A percentile compares a stretch with the other conserved stretches of the same genome.
These are phyloP conservation scores for Pterostichus madidus DNA, from an alignment of 2,888 invertebrate species.

Conservation along the genomic window DNA sequence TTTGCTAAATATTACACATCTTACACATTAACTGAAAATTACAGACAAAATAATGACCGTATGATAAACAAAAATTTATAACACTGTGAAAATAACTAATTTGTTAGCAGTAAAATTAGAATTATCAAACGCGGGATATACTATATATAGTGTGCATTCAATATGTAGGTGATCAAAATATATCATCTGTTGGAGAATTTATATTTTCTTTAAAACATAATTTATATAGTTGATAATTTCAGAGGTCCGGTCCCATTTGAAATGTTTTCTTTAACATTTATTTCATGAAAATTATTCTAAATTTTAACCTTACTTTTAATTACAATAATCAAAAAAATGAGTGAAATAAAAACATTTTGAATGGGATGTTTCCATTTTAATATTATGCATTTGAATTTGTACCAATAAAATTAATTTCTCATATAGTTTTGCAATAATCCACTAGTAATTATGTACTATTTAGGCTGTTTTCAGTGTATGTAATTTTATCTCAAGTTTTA, in stretches of 20 bases:
- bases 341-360: slow-evolving; percentile 25
- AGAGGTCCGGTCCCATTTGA: slow-evolving; percentile 7
- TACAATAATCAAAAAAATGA: neutral
- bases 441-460: slow-evolving; percentile 35
- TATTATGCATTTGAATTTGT: slow-evolving; percentile 33
- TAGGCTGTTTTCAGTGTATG: slow-evolving; percentile 51
- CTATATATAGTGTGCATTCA: slow-evolving; percentile 53
- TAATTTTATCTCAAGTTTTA: slow-evolving; percentile 47
- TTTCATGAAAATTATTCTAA: slow-evolving; percentile 11
- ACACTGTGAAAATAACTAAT: slow-evolving; percentile 41
- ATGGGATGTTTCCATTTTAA: slow-evolving; percentile 14
- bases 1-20: slow-evolving; percentile 35
- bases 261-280: slow-evolving; percentile 17
- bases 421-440: slow-evolving; percentile 58
- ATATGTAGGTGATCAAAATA: slow-evolving; percentile 41
- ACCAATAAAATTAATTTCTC: slow-evolving; percentile 38
- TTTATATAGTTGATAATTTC: slow-evolving; percentile 23
- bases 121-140: slow-evolving; percentile 56
- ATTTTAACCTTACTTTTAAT: slow-evolving; percentile 30
- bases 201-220: slow-evolving; percentile 38
- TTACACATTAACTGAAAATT: slow-evolving; percentile 20
- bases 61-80: slow-evolving; percentile 39
- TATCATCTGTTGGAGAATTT: slow-evolving; percentile 43
- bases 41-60: slow-evolving; percentile 30
- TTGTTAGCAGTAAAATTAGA: slow-evolving; percentile 49